A percentile compares a stretch with the other conserved stretches of the same genome.
Evolutionary conservation across 2,888 invertebrate genomes (phyloP).

Genomic region (Ophion ventricosus): DNA sequence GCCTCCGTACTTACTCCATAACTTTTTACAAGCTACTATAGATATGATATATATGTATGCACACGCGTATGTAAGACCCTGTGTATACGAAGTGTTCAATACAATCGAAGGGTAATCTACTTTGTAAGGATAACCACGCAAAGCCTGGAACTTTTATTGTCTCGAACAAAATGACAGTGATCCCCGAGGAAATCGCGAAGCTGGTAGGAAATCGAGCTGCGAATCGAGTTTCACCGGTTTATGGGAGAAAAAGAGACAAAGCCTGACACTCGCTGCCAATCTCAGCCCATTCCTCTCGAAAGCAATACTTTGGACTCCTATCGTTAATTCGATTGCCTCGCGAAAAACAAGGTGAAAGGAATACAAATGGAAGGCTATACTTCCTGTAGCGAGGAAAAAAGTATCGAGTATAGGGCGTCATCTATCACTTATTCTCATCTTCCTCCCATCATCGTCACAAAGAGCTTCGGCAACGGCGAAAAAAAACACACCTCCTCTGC

Average conservation of each 20-base stretch:
- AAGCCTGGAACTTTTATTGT: constrained; percentile 46
- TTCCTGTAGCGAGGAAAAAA: neutral
- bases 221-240: neutral
- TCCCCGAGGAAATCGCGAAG: constrained; percentile 65
- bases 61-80: neutral
- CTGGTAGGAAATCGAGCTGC: constrained; percentile 33
- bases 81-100: neutral
- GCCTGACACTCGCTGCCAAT: neutral
- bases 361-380: constrained; percentile 10
- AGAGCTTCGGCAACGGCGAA: neutral
- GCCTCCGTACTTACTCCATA: constrained; percentile 6
- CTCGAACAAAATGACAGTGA: constrained; percentile 30
- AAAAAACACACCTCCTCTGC: neutral
- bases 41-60: neutral
- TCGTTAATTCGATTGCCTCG: constrained; percentile 43
- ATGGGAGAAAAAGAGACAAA: neutral
- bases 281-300: constrained; percentile 13
- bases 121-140: constrained; percentile 21
- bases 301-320: constrained; percentile 11
- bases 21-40: neutral
- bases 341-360: constrained; percentile 12
- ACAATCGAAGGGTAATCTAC: neutral
- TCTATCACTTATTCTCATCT: constrained; percentile 18
- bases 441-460: neutral
- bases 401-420: neutral